Evolutionary conservation across 2,113 vertebrate genomes (phyloP), one percentile per base, ranked within the genome.

Genomic region (Paedocypris sp.): DNA sequence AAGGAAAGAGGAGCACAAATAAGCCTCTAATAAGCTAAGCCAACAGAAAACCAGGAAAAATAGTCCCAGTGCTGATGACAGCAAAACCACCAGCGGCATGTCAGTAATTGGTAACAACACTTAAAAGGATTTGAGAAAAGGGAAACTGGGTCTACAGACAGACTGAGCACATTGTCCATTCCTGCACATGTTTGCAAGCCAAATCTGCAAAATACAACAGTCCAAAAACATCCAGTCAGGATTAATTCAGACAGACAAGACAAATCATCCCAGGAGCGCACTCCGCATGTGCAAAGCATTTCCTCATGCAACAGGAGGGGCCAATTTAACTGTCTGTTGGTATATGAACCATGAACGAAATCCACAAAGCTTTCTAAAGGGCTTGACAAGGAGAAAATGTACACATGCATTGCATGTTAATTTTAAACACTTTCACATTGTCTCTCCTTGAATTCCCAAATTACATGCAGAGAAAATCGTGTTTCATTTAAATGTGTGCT

Each of bases 221-320:
- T n/a, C n/a, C 16, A 36, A 19, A 60, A 58, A 58, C 53, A 58
- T 31, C 53, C 22, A 29, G 26, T 25, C 36, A 25, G 60, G 53
- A 69, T 51, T 62, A 68, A 76, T 18, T 9, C 58, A 67, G 60
- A 59, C 52, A 46, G 73, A 75, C 69, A 56, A 73, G 69, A 78
- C 69, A 73, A 71, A 74, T 38, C 68, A 65, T 6, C 28, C 72
- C 43, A 72, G 42, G 36, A 59, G 48, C 45, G 72, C 69, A 29
- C 64, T 43, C 69, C 72, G 71, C 74, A 76, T 77, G 69, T 79
- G 74, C 71, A 75, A 81, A 77, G 72, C 73, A 72, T 81, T 78
- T 75, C 54, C 66, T 42, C 52, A 13, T 12, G 1, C 45, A 54
- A 67, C 66, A 72, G 35, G 41, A 56, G 42, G 72, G 39, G 47